Evolutionary conservation across 2,888 invertebrate genomes (phyloP).

Genomic region (Boloria euphrosyne): DNA sequence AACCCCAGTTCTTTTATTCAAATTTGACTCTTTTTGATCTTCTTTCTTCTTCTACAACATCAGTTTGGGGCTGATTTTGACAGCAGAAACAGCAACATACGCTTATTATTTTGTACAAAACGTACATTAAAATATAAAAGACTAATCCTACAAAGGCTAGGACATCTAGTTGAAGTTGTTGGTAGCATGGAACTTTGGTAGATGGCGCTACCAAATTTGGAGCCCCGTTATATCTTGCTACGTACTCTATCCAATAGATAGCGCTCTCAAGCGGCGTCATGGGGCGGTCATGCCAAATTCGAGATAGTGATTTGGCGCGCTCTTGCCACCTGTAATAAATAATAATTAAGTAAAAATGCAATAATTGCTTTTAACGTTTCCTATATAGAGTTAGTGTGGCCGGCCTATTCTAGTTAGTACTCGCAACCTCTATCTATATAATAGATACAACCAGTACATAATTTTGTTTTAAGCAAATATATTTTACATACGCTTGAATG

Average conservation of each 20-base stretch:
- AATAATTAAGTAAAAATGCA: constrained; percentile 11
- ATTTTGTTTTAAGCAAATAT: too few species aligned
- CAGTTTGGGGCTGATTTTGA: constrained; percentile 47
- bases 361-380: neutral
- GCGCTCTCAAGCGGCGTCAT: constrained; percentile 78
- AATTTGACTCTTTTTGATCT: constrained; percentile 72
- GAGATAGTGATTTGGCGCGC: constrained; percentile 69
- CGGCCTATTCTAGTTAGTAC: too few species aligned
- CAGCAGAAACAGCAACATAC: constrained; percentile 67
- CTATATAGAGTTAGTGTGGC: neutral
- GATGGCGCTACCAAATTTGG: constrained; percentile 66
- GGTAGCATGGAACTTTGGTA: constrained; percentile 63
- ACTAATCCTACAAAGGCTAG: constrained; percentile 65
- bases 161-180: constrained; percentile 71
- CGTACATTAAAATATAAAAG: constrained; percentile 59
- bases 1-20: constrained; percentile 51
- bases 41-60: constrained; percentile 51
- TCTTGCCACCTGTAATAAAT: constrained; percentile 62
- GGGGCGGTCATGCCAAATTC: constrained; percentile 79
- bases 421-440: too few species aligned
- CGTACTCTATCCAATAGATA: constrained; percentile 83
- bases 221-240: constrained; percentile 72
- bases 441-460: too few species aligned
- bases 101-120: constrained; percentile 62
- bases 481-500: too few species aligned